phyloP scores from a whole-genome alignment of 2,888 invertebrate genomes.

The Luperina testacea region DNA sequence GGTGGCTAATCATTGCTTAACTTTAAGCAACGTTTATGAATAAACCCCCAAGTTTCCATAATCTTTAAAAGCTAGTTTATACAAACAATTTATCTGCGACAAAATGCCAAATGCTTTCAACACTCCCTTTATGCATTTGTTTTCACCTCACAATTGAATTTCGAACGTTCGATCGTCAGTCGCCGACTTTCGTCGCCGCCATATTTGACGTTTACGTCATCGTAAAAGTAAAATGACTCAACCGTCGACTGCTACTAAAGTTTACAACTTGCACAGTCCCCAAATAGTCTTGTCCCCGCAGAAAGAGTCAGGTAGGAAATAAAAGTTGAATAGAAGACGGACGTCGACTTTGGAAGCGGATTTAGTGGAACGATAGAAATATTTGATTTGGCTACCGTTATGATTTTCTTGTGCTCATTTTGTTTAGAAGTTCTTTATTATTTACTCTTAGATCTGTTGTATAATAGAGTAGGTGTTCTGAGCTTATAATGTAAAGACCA shows the following conservation, averaged over 20 bases:
- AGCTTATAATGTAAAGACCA: too few relatives aligned
- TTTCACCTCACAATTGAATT: constrained; percentile 28
- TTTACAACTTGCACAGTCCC: constrained; percentile 46
- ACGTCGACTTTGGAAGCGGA: constrained; percentile 52
- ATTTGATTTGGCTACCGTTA: constrained; percentile 46
- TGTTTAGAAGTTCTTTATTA: neutral
- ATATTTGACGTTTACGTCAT: constrained; percentile 36
- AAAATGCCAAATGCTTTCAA: neutral
- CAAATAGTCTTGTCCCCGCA: constrained; percentile 55
- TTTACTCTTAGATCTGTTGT: neutral
- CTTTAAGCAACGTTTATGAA: neutral
- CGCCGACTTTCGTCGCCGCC: constrained; percentile 18
- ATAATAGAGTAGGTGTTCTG: too few relatives aligned
- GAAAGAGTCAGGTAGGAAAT: constrained; percentile 64
- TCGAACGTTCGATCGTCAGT: constrained; percentile 28
- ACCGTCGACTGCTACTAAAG: constrained; percentile 34
- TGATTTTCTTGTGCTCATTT: constrained; percentile 18
- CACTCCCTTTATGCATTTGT: constrained; percentile 6
- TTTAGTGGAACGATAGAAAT: constrained; percentile 44
- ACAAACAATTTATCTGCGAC: neutral
- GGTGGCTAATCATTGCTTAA: neutral
- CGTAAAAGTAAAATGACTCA: constrained; percentile 34
- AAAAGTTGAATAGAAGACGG: constrained; percentile 65
- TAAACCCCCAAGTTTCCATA: neutral
- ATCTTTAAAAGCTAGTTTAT: neutral